A percentile compares a stretch with the other conserved stretches of the same genome.
Evolutionary conservation across 2,113 vertebrate species (phyloP).

Genomic region (Crotalus tigris): DNA sequence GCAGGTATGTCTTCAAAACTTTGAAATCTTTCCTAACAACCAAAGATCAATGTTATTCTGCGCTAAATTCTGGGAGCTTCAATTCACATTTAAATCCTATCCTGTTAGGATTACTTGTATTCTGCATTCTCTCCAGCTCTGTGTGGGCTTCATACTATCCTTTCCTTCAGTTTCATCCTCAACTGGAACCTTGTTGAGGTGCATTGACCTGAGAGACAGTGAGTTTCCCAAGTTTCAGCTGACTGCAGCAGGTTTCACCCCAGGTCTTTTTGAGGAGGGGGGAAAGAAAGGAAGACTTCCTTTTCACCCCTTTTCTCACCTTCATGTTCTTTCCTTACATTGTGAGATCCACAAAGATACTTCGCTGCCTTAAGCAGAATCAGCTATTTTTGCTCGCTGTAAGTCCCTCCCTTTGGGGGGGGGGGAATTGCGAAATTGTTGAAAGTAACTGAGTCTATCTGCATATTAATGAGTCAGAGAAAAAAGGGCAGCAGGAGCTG

Average conservation of each 20-base stretch:
- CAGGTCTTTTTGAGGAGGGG: background rate
- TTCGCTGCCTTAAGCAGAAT: conserved; percentile 19
- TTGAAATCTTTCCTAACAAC: background rate
- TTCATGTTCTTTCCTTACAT: background rate
- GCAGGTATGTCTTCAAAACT: background rate
- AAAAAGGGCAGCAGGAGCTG: conserved; percentile 69
- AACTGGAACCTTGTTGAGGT: background rate
- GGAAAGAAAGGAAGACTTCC: background rate
- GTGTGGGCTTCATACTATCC: background rate
- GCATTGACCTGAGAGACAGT: background rate
- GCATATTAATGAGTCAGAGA: conserved; percentile 92
- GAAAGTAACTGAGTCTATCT: conserved; percentile 83
- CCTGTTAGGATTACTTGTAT: background rate
- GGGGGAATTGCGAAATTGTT: conserved; percentile 68
- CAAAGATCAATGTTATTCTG: background rate
- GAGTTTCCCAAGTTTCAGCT: background rate
- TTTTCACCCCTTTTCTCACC: background rate
- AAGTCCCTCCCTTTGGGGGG: conserved; percentile 42
- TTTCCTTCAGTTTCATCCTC: background rate
- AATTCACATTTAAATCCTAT: background rate
- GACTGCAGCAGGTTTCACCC: background rate
- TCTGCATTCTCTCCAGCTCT: background rate
- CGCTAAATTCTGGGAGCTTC: background rate
- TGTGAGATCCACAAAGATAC: background rate
- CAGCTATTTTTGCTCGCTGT: conserved; percentile 16